These are phyloP conservation scores for Aspidiotus destructor DNA, from an alignment of 2,888 invertebrate genomes.

Conservation along the genomic window DNA sequence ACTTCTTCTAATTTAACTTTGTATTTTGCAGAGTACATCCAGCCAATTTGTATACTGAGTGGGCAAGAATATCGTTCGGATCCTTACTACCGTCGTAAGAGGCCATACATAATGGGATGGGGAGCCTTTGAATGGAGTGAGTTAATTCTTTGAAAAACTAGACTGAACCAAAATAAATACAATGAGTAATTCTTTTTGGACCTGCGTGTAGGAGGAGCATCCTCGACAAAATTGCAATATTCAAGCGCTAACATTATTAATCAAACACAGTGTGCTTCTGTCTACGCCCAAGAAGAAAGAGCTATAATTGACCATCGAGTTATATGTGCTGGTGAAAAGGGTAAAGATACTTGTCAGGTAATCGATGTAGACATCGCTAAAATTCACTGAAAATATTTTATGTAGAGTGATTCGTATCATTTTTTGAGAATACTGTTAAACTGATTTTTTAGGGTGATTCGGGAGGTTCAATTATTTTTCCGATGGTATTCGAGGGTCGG, in stretches of 20 bases:
- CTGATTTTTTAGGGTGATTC: too few relatives aligned
- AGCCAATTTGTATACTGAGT: constrained; percentile 64
- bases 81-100: constrained; percentile 50
- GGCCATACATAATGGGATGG: constrained; percentile 73
- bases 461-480: too few relatives aligned
- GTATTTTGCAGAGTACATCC: constrained; percentile 54
- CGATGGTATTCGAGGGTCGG: too few relatives aligned
- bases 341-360: constrained; percentile 63
- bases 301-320: constrained; percentile 54
- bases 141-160: too few relatives aligned
- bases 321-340: constrained; percentile 61
- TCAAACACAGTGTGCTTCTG: constrained; percentile 52
- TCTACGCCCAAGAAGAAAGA: constrained; percentile 41
- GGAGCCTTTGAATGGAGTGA: constrained; percentile 47
- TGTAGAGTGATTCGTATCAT: too few relatives aligned
- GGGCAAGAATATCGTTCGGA: constrained; percentile 45
- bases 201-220: constrained; percentile 53
- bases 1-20: too few relatives aligned
- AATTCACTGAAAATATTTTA: too few relatives aligned
- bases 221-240: constrained; percentile 55
- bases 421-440: too few relatives aligned
- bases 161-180: too few relatives aligned
- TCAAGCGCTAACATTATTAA: constrained; percentile 60
- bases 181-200: too few relatives aligned
- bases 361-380: background rate